Conservation (phyloP, 2,113 vertebrate species). For the Beaufortia kweichowensis region DNA sequence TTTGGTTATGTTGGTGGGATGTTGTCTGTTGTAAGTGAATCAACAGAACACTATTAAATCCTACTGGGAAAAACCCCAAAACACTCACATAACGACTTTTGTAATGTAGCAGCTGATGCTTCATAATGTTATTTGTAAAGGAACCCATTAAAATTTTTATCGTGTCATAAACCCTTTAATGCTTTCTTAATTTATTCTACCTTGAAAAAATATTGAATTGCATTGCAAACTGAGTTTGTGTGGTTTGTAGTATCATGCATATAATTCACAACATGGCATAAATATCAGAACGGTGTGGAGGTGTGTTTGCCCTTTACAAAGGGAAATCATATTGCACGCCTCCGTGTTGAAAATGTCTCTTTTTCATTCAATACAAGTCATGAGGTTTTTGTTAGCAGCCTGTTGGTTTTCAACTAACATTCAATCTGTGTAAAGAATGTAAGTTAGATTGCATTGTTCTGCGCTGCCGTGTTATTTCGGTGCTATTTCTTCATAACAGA, state of each 20-base stretch:
- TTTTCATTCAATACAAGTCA: slow-evolving; percentile 15
- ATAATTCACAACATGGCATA: neutral
- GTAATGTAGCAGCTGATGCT: too few relatives aligned
- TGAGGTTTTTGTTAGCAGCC: neutral
- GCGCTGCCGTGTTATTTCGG: neutral
- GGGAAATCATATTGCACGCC: slow-evolving; percentile 1
- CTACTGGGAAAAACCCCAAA: too few relatives aligned
- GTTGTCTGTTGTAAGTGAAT: too few relatives aligned
- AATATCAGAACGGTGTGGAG: slow-evolving; percentile 18
- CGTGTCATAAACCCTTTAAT: too few relatives aligned
- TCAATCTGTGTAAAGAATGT: neutral
- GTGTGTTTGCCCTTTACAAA: slow-evolving; percentile 3
- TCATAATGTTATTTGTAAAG: too few relatives aligned
- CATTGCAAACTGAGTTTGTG: neutral
- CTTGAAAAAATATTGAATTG: too few relatives aligned
- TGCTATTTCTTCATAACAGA: neutral
- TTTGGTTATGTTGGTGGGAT: too few relatives aligned
- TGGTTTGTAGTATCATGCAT: neutral
- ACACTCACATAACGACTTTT: too few relatives aligned
- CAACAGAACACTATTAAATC: too few relatives aligned
- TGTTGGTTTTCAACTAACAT: neutral
- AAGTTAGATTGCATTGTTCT: neutral
- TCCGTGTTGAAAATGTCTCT: neutral
- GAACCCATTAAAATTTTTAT: too few relatives aligned
- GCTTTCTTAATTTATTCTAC: too few relatives aligned